A percentile compares a stretch with the other conserved stretches of the same genome.
phyloP scores from a whole-genome alignment of 2,888 invertebrate genomes.

The Apotomis capreana region DNA sequence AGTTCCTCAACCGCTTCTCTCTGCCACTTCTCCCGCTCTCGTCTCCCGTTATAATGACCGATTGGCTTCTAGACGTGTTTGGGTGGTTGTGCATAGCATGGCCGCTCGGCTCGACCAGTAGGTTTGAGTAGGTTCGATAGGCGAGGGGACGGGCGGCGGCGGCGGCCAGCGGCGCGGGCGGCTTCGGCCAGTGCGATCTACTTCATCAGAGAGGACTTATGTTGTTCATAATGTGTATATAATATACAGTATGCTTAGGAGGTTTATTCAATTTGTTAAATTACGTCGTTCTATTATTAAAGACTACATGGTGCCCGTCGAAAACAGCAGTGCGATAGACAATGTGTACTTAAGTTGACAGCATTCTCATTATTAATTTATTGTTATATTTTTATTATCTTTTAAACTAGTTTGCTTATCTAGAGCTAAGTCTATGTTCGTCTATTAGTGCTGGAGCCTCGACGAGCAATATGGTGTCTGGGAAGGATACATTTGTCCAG shows the following conservation, averaged over 20 bases:
- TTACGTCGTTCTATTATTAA: slow-evolving; percentile 80
- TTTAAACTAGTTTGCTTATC: slow-evolving; percentile 81
- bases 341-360: slow-evolving; percentile 83
- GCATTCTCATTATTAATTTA: slow-evolving; percentile 78
- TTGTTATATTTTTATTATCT: slow-evolving; percentile 81
- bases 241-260: slow-evolving; percentile 81
- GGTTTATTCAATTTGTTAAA: slow-evolving; percentile 81
- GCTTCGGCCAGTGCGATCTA: slow-evolving; percentile 58
- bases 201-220: slow-evolving; percentile 73
- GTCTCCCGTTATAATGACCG: slow-evolving; percentile 67
- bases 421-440: slow-evolving; percentile 77
- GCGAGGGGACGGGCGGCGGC: slow-evolving; percentile 49
- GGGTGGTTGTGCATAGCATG: slow-evolving; percentile 54
- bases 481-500: slow-evolving; percentile 81
- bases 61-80: slow-evolving; percentile 65
- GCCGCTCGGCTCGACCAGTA: slow-evolving; percentile 41
- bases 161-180: slow-evolving; percentile 47
- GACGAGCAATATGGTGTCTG: slow-evolving; percentile 83
- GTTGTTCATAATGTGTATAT: slow-evolving; percentile 82
- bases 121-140: slow-evolving; percentile 37
- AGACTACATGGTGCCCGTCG: slow-evolving; percentile 84
- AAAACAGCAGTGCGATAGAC: slow-evolving; percentile 81
- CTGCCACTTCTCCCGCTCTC: slow-evolving; percentile 76
- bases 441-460: slow-evolving; percentile 82
- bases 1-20: slow-evolving; percentile 81